Evolutionary conservation across 1,140 invertebrate species (phyloP).

Genomic region (Potamilus streckersoni): DNA sequence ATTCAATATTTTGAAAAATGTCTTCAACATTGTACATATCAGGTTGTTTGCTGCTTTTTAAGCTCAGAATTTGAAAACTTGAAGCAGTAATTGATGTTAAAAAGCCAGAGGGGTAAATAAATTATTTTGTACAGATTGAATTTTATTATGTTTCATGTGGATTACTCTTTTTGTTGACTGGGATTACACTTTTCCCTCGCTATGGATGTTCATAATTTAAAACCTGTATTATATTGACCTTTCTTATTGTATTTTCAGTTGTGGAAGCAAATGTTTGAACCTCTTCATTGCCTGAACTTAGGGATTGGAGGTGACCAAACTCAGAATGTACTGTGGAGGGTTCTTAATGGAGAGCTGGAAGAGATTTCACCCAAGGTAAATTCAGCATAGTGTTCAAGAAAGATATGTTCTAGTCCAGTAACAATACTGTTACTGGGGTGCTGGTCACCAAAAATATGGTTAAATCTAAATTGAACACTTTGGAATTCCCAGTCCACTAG

Average conservation of each 20-base stretch:
- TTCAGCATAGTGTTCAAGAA: background rate
- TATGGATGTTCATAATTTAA: background rate
- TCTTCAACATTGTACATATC: no score
- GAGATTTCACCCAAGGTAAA: conserved; percentile 85
- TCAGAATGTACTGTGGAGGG: conserved; percentile 89
- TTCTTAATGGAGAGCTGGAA: conserved; percentile 89
- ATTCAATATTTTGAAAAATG: no score
- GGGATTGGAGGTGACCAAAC: conserved; percentile 89
- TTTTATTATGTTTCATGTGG: no score
- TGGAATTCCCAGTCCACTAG: no score
- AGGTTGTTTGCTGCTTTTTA: no score
- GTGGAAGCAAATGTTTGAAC: conserved; percentile 88
- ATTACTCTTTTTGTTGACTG: background rate
- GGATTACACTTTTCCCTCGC: background rate
- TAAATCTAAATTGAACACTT: no score
- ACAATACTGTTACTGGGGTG: no score
- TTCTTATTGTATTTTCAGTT: conserved; percentile 66
- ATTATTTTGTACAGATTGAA: no score
- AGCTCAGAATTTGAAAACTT: no score
- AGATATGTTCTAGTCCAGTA: conserved; percentile 2
- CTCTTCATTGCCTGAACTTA: conserved; percentile 89
- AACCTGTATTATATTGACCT: background rate
- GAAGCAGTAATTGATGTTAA: no score
- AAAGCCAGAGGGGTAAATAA: no score
- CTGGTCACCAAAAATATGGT: no score